These are phyloP conservation scores for Cyaniris semiargus DNA, from an alignment of 2,888 invertebrate genomes.

Conservation along the genomic window DNA sequence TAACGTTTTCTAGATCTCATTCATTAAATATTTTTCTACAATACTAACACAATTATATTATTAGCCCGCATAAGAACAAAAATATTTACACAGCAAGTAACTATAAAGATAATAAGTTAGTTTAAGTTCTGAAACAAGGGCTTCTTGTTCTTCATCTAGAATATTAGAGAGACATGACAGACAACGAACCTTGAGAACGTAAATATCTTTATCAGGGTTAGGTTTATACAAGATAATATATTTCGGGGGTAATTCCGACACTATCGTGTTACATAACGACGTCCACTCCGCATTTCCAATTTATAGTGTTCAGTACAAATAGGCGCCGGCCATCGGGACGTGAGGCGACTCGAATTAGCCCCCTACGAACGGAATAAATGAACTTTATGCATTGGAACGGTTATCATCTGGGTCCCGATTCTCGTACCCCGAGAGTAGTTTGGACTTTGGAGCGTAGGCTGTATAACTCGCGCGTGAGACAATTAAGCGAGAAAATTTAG, in stretches of 20 bases:
- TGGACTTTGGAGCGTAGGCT: neutral
- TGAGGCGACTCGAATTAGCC: constrained; percentile 47
- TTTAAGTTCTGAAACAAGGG: too few relatives aligned
- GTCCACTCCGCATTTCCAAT: constrained; percentile 42
- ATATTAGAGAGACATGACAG: too few relatives aligned
- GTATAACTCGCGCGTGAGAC: neutral
- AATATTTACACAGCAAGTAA: too few relatives aligned
- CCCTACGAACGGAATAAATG: constrained; percentile 45
- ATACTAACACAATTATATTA: too few relatives aligned
- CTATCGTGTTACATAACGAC: constrained; percentile 40
- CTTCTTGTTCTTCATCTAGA: too few relatives aligned
- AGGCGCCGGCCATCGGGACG: constrained; percentile 43
- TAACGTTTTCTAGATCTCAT: too few relatives aligned
- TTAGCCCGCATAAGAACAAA: too few relatives aligned
- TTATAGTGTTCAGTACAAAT: constrained; percentile 44
- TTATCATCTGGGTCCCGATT: constrained; percentile 42
- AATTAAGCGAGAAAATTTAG: neutral
- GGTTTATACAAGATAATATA: constrained; percentile 14
- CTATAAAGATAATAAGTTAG: too few relatives aligned
- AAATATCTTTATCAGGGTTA: neutral
- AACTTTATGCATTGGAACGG: constrained; percentile 47
- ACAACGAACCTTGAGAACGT: neutral
- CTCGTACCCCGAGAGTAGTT: neutral
- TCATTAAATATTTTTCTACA: too few relatives aligned
- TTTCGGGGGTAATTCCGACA: constrained; percentile 37